phyloP scores from a whole-genome alignment of 2,888 invertebrate genomes.

The Pollenia griseotomentosa region DNA sequence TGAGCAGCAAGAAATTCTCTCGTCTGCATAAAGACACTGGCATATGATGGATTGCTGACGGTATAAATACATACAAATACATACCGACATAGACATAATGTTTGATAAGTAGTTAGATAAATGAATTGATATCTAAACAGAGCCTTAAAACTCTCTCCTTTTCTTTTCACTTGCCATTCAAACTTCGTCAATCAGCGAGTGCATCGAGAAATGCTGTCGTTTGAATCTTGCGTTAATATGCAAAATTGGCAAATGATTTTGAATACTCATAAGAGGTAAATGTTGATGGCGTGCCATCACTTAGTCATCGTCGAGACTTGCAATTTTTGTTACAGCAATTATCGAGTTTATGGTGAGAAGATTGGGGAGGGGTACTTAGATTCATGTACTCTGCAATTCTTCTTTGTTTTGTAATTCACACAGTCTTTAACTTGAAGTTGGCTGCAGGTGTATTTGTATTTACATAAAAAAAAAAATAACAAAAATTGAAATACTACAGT shows the following conservation, averaged over 20 bases:
- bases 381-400: no score
- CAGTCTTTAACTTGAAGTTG: no score
- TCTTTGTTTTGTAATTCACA: no score
- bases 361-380: no score
- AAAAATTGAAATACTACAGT: no score
- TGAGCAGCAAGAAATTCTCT: slow-evolving; percentile 5
- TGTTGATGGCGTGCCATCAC: slow-evolving; percentile 23
- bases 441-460: no score
- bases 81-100: slow-evolving; percentile 43
- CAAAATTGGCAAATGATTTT: slow-evolving; percentile 74
- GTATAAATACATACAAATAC: slow-evolving; percentile 16
- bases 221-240: slow-evolving; percentile 70
- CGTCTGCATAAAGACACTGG: slow-evolving; percentile 2
- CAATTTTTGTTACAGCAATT: no score
- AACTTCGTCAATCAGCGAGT: slow-evolving; percentile 15
- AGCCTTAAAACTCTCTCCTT: slow-evolving; percentile 52
- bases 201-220: slow-evolving; percentile 48
- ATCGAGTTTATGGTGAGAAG: no score
- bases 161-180: slow-evolving; percentile 51
- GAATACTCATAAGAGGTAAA: slow-evolving; percentile 43
- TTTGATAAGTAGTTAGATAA: slow-evolving; percentile 71
- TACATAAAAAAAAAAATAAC: no score
- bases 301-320: neutral
- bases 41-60: slow-evolving; percentile 71
- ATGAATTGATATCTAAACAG: slow-evolving; percentile 69